These are phyloP conservation scores for Centruroides vittatus DNA, from an alignment of 1,140 invertebrate species.

Conservation along the genomic window DNA sequence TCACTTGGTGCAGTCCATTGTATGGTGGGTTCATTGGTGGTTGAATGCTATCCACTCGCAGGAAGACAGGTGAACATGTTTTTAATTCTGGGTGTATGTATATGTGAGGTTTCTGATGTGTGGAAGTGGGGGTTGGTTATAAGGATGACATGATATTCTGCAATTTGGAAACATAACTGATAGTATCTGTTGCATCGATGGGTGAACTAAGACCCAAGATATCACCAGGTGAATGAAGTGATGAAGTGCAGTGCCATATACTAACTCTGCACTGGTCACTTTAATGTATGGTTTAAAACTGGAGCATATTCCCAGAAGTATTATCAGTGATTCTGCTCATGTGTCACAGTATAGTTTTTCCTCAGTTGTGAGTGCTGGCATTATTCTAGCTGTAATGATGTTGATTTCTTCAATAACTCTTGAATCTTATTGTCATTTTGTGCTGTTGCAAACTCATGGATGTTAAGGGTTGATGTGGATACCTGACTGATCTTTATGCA, in stretches of 20 bases:
- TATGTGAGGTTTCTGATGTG: not conserved
- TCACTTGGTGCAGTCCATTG: not conserved
- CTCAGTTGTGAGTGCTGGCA: not conserved
- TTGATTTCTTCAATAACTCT: not conserved
- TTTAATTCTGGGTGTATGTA: not conserved
- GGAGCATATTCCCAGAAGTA: constrained; percentile 24
- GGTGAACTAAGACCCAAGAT: too few species aligned
- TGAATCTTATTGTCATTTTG: not conserved
- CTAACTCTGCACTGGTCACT: constrained; percentile 15
- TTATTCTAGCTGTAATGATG: not conserved
- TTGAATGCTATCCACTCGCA: not conserved
- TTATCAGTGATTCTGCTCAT: constrained; percentile 2
- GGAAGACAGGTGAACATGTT: not conserved
- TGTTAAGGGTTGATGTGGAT: too few species aligned
- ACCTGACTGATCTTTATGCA: not conserved
- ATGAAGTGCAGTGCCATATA: constrained; percentile 16
- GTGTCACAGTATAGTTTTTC: not conserved
- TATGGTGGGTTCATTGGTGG: not conserved
- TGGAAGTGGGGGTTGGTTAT: not conserved
- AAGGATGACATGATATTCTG: not conserved
- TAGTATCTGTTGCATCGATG: too few species aligned
- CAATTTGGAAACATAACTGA: not conserved
- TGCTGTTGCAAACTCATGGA: not conserved
- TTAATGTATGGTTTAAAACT: constrained; percentile 23
- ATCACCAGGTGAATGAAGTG: constrained; percentile 16